A percentile compares a stretch with the other conserved stretches of the same genome.
These are phyloP conservation scores for Phasia obesa DNA, from an alignment of 2,888 invertebrate species.

Conservation along the genomic window DNA sequence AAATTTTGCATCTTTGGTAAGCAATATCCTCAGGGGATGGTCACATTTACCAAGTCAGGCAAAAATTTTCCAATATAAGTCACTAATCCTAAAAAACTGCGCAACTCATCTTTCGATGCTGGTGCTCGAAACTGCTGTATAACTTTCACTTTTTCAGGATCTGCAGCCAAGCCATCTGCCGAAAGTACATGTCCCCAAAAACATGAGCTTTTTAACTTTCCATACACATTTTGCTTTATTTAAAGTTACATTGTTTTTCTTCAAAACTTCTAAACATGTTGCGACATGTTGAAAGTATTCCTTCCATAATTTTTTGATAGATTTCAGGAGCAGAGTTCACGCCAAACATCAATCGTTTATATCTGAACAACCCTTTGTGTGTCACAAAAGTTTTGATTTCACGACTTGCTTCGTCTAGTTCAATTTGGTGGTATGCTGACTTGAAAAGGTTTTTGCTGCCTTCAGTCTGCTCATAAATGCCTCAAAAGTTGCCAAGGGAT, in stretches of 20 bases:
- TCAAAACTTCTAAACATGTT: slow-evolving; percentile 73
- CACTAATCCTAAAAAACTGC: too few relatives aligned
- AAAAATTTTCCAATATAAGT: too few relatives aligned
- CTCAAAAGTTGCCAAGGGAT: slow-evolving; percentile 74
- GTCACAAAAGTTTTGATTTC: slow-evolving; percentile 67
- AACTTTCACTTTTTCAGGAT: slow-evolving; percentile 70
- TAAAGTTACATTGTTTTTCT: slow-evolving; percentile 72
- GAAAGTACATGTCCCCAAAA: slow-evolving; percentile 65
- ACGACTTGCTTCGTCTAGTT: slow-evolving; percentile 63
- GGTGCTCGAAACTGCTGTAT: too few relatives aligned
- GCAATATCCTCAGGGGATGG: too few relatives aligned
- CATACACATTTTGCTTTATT: slow-evolving; percentile 75
- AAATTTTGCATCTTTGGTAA: too few relatives aligned
- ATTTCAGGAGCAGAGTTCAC: too few relatives aligned
- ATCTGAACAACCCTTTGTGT: too few relatives aligned
- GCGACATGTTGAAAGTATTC: slow-evolving; percentile 73
- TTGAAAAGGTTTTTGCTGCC: too few relatives aligned
- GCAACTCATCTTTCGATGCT: too few relatives aligned
- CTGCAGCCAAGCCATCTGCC: slow-evolving; percentile 66
- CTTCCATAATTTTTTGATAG: too few relatives aligned
- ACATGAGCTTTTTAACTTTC: slow-evolving; percentile 53
- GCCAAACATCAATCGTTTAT: too few relatives aligned
- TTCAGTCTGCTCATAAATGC: slow-evolving; percentile 71
- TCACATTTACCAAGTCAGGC: not conserved
- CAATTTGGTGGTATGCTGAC: slow-evolving; percentile 75